Conservation (phyloP, 2,113 vertebrate genomes). For the Rutilus rutilus region DNA sequence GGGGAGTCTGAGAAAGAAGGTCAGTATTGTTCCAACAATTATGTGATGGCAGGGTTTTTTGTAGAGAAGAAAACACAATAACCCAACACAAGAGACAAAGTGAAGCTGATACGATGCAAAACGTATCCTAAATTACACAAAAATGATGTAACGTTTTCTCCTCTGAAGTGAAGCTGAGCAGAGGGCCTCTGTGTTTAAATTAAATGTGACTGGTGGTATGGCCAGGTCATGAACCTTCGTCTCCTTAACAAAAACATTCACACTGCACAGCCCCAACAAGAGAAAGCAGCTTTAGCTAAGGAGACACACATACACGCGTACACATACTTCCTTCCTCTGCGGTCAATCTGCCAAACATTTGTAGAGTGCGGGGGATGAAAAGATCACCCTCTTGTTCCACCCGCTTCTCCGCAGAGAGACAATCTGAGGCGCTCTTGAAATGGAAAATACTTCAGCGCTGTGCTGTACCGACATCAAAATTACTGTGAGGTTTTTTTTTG, state of each 20-base stretch:
- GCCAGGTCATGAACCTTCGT: constrained; percentile 74
- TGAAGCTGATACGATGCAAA: constrained; percentile 26
- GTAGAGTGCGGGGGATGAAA: constrained; percentile 50
- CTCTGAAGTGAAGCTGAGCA: constrained; percentile 44
- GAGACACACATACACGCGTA: constrained; percentile 43
- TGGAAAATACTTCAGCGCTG: constrained; percentile 41
- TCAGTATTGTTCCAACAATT: constrained; percentile 78
- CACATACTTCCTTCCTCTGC: constrained; percentile 58
- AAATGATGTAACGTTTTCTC: neutral
- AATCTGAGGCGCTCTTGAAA: constrained; percentile 40
- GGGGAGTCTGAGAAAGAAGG: constrained; percentile 68
- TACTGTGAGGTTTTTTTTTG: neutral
- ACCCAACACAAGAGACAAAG: constrained; percentile 9
- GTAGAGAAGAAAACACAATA: neutral
- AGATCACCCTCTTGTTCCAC: constrained; percentile 42
- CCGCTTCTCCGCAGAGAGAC: constrained; percentile 31
- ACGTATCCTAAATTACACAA: constrained; percentile 51
- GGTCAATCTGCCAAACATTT: constrained; percentile 57
- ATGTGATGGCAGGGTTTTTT: constrained; percentile 60
- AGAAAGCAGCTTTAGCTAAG: constrained; percentile 67
- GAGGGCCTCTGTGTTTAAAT: constrained; percentile 66
- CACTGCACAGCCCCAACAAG: constrained; percentile 69
- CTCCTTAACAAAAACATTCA: constrained; percentile 79
- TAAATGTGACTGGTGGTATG: constrained; percentile 76
- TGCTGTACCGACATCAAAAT: constrained; percentile 20